These are phyloP conservation scores for Gallinago solitaria DNA, from an alignment of 2,797 vertebrate species.

Conservation along the genomic window DNA sequence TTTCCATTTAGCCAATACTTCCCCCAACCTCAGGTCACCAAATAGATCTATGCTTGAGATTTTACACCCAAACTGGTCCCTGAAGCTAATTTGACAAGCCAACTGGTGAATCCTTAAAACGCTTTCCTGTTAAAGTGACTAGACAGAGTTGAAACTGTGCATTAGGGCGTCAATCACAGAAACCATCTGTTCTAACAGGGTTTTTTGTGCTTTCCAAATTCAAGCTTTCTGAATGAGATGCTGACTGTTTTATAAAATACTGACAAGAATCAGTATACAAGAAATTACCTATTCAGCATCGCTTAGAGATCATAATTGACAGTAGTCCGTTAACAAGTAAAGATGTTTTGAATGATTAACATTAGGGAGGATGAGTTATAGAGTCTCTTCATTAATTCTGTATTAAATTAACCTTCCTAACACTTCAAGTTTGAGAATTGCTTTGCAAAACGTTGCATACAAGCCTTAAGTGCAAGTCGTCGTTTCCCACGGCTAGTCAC, in stretches of 20 bases:
- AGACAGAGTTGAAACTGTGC: constrained; percentile 56
- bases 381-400: constrained; percentile 7
- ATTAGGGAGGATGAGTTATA: constrained; percentile 22
- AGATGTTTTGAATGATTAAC: constrained; percentile 47
- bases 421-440: background rate
- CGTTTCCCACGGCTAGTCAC: background rate
- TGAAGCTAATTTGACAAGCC: constrained; percentile 63
- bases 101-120: constrained; percentile 60
- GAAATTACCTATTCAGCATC: constrained; percentile 50
- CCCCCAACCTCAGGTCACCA: constrained; percentile 7
- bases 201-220: constrained; percentile 46
- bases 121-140: constrained; percentile 60
- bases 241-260: constrained; percentile 56
- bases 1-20: background rate
- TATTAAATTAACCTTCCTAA: constrained; percentile 40
- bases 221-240: constrained; percentile 43
- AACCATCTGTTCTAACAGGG: constrained; percentile 62
- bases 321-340: constrained; percentile 51
- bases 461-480: background rate
- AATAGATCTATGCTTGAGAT: constrained; percentile 20
- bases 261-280: constrained; percentile 59
- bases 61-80: constrained; percentile 46
- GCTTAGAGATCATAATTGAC: constrained; percentile 34
- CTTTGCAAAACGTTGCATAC: background rate
- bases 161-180: constrained; percentile 63